Evolutionary conservation across 2,113 vertebrate species (phyloP).

Genomic region (Saiga tatarica): DNA sequence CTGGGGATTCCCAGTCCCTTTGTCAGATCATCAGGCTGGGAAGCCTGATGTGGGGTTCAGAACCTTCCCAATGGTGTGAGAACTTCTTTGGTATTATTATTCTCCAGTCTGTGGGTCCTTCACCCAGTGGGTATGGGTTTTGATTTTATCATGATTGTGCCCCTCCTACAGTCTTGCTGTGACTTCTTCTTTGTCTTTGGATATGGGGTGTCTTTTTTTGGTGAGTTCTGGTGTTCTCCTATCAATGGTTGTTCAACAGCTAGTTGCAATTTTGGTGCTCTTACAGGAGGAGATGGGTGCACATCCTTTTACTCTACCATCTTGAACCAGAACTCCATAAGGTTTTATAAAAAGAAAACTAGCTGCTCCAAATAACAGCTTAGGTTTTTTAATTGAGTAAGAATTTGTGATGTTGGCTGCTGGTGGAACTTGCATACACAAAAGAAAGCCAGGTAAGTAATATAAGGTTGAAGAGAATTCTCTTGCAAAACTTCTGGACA

Average conservation of each 20-base stretch:
- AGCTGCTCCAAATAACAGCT: not conserved
- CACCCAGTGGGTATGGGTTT: not conserved
- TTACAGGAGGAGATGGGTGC: not conserved
- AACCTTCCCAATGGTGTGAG: fast-evolving
- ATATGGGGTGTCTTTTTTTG: not conserved
- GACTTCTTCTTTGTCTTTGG: not conserved
- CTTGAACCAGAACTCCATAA: not conserved
- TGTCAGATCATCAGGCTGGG: not conserved
- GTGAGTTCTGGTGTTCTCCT: not conserved
- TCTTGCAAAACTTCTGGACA: not conserved
- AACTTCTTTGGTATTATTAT: not conserved
- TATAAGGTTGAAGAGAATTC: not conserved
- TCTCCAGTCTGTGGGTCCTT: not conserved
- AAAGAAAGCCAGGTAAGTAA: not conserved
- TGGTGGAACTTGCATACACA: not conserved
- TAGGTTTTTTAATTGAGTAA: not conserved
- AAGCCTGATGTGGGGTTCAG: not conserved
- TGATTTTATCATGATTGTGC: not conserved
- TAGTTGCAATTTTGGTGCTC: not conserved
- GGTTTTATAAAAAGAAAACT: not conserved
- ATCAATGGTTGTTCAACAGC: not conserved
- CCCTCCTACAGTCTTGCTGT: not conserved
- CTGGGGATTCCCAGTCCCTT: not conserved
- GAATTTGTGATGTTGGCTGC: not conserved
- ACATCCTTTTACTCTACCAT: not conserved